These are phyloP conservation scores for Lacerta bilineata DNA, from an alignment of 2,797 vertebrate species.

Conservation along the genomic window DNA sequence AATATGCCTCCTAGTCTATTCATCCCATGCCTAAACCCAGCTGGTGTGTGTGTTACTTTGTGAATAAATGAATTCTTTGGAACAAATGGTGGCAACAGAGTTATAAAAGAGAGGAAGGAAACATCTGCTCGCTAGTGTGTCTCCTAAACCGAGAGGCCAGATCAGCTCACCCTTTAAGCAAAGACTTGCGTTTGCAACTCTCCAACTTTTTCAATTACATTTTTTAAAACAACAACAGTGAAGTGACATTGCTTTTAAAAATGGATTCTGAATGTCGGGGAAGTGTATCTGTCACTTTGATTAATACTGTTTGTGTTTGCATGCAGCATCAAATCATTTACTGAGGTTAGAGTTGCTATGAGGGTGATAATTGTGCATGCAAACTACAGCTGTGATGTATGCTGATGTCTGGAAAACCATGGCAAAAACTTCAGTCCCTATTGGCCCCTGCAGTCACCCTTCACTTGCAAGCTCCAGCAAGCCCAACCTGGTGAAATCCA, in stretches of 20 bases:
- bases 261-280: constrained; percentile 26
- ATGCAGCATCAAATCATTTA: constrained; percentile 47
- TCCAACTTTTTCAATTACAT: constrained; percentile 13
- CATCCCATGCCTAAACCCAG: too few species aligned
- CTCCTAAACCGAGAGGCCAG: background rate
- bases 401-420: constrained; percentile 45
- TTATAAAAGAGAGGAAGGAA: background rate
- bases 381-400: constrained; percentile 18
- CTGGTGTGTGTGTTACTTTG: too few species aligned
- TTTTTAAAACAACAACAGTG: background rate
- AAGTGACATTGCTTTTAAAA: constrained; percentile 36
- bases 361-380: constrained; percentile 39
- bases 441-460: constrained; percentile 35
- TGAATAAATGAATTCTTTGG: too few species aligned
- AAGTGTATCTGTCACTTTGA: constrained; percentile 58
- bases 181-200: background rate
- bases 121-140: background rate
- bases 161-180: background rate
- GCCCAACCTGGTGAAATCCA: constrained; percentile 20
- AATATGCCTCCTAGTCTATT: too few species aligned
- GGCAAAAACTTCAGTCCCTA: constrained; percentile 38
- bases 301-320: constrained; percentile 59
- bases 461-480: constrained; percentile 48
- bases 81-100: too few species aligned
- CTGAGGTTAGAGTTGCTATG: constrained; percentile 34